Evolutionary conservation across 2,888 invertebrate species (phyloP).

Genomic region (Drosophila tripunctata): DNA sequence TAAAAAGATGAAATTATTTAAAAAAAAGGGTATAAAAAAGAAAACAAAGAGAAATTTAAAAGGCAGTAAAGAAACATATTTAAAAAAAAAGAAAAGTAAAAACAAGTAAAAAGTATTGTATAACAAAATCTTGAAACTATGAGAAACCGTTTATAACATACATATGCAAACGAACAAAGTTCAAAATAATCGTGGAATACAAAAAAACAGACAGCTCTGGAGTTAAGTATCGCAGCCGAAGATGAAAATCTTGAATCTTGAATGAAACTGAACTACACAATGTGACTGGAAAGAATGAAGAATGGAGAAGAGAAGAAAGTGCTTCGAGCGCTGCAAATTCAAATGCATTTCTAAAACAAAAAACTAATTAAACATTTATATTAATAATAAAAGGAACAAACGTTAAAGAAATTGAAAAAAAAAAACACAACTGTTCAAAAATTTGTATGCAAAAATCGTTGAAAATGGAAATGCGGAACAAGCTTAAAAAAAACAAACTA

Average conservation of each 20-base stretch:
- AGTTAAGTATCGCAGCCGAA: slow-evolving; percentile 28
- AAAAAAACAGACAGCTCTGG: slow-evolving; percentile 11
- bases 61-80: slow-evolving; percentile 25
- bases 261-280: slow-evolving; percentile 8
- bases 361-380: slow-evolving; percentile 6
- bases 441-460: neutral
- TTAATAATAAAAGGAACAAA: slow-evolving; percentile 3
- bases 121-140: slow-evolving; percentile 40
- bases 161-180: slow-evolving; percentile 75
- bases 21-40: slow-evolving; percentile 13
- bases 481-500: neutral
- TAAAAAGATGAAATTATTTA: too few species aligned
- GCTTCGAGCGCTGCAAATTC: slow-evolving; percentile 67
- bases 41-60: slow-evolving; percentile 19
- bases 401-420: neutral
- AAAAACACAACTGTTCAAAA: neutral
- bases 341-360: slow-evolving; percentile 71
- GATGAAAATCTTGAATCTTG: slow-evolving; percentile 42
- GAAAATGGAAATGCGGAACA: neutral
- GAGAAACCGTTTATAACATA: slow-evolving; percentile 37
- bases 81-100: slow-evolving; percentile 3
- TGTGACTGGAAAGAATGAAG: too few species aligned
- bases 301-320: neutral
- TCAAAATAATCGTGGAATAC: slow-evolving; percentile 35
- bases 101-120: slow-evolving; percentile 29